Evolutionary conservation across 2,113 vertebrate species (phyloP).

Genomic region (Romanogobio albipinnatus): DNA sequence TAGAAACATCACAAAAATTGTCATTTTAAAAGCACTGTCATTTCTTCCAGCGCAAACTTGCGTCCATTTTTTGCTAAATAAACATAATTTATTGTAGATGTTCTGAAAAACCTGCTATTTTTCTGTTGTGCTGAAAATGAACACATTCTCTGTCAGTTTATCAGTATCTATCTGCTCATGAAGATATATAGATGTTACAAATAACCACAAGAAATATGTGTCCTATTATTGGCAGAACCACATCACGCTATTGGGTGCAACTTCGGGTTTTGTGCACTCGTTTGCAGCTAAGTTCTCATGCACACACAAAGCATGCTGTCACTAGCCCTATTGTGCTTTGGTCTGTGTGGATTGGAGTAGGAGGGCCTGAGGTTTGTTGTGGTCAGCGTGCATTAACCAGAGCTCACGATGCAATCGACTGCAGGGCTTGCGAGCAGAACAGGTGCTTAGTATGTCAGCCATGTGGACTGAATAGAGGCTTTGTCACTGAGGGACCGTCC

Average conservation of each 20-base stretch:
- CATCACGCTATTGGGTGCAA: background rate
- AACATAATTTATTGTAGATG: background rate
- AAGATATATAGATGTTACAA: too few relatives aligned
- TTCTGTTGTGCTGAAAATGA: background rate
- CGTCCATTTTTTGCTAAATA: background rate
- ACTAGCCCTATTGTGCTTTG: background rate
- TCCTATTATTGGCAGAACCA: background rate
- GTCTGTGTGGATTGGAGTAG: conserved; percentile 50
- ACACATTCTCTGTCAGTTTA: too few relatives aligned
- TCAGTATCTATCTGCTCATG: too few relatives aligned
- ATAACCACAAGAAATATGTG: background rate
- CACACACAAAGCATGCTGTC: background rate
- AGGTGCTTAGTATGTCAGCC: conserved; percentile 68
- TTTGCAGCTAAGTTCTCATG: background rate
- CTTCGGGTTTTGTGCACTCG: background rate
- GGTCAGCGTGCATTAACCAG: conserved; percentile 38
- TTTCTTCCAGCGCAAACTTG: background rate
- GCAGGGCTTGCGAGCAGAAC: conserved; percentile 63
- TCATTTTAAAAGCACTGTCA: background rate
- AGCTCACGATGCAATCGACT: conserved; percentile 38
- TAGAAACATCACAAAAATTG: too few relatives aligned
- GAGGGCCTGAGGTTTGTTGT: conserved; percentile 43
- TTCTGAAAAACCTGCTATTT: background rate
- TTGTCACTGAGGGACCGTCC: conserved; percentile 68
- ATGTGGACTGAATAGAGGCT: conserved; percentile 71